These are phyloP conservation scores for Drosophila mojavensis DNA, from an alignment of 1,140 invertebrate genomes.

Conservation along the genomic window DNA sequence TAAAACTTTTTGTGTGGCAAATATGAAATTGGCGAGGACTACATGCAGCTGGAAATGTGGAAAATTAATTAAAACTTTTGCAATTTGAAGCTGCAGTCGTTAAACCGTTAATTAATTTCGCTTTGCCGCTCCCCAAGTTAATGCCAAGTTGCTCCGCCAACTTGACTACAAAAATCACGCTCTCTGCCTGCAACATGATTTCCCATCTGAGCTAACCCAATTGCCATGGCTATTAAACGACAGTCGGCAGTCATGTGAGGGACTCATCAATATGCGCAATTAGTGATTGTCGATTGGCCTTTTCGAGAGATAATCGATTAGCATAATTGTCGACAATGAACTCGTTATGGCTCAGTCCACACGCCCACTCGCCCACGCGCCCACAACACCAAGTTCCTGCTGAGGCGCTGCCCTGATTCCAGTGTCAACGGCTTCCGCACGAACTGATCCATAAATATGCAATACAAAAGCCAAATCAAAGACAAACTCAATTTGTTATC, in stretches of 20 bases:
- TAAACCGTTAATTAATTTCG: conserved; percentile 65
- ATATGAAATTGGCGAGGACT: conserved; percentile 57
- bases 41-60: conserved; percentile 61
- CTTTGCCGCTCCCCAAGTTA: conserved; percentile 13
- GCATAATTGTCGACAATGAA: conserved; percentile 66
- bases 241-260: conserved; percentile 6
- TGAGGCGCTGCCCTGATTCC: neutral
- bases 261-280: conserved; percentile 63
- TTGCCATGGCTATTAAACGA: conserved; percentile 39
- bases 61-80: conserved; percentile 76
- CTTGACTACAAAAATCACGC: conserved; percentile 21
- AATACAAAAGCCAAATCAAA: conserved; percentile 47
- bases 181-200: conserved; percentile 14
- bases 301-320: conserved; percentile 66
- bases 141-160: conserved; percentile 6
- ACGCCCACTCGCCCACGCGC: conserved; percentile 1
- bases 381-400: neutral
- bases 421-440: neutral
- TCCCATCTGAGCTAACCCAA: conserved; percentile 20
- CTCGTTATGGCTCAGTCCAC: conserved; percentile 29
- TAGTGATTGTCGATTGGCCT: conserved; percentile 62
- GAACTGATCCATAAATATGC: conserved; percentile 56
- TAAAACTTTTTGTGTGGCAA: conserved; percentile 60
- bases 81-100: conserved; percentile 50
- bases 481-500: conserved; percentile 65